phyloP scores from a whole-genome alignment of 30 jellyfish, hydroid and myxozoan species.

The Mastigias papua region DNA sequence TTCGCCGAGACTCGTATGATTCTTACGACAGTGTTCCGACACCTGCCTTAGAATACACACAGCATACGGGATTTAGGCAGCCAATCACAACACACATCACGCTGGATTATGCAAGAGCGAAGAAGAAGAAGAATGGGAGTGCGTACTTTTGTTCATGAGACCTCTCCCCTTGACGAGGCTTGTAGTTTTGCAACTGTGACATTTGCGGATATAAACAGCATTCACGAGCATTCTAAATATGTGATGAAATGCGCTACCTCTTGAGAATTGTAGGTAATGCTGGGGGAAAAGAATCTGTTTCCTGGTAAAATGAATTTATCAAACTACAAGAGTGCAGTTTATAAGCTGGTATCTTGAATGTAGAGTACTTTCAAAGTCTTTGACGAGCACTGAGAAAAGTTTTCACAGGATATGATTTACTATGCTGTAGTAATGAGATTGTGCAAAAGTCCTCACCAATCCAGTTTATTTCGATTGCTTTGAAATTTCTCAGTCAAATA shows the following conservation, averaged over 20 bases:
- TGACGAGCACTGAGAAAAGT: no score
- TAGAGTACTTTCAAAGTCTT: no score
- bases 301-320: no score
- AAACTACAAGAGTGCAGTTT: no score
- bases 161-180: background rate
- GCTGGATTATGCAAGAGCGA: constrained; percentile 85
- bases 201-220: background rate
- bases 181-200: background rate
- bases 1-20: constrained; percentile 86
- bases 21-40: constrained; percentile 91
- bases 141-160: constrained; percentile 76
- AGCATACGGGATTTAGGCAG: constrained; percentile 83
- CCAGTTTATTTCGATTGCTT: no score
- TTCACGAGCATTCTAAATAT: background rate
- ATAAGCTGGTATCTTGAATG: no score
- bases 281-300: no score
- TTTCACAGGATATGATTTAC: no score
- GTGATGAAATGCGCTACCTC: background rate
- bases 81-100: constrained; percentile 97
- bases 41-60: constrained; percentile 86
- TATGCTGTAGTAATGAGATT: no score
- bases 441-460: no score
- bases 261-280: no score
- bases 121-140: constrained; percentile 73
- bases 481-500: no score